phyloP scores from a whole-genome alignment of 2,888 invertebrate genomes.

The Teleogryllus oceanicus region DNA sequence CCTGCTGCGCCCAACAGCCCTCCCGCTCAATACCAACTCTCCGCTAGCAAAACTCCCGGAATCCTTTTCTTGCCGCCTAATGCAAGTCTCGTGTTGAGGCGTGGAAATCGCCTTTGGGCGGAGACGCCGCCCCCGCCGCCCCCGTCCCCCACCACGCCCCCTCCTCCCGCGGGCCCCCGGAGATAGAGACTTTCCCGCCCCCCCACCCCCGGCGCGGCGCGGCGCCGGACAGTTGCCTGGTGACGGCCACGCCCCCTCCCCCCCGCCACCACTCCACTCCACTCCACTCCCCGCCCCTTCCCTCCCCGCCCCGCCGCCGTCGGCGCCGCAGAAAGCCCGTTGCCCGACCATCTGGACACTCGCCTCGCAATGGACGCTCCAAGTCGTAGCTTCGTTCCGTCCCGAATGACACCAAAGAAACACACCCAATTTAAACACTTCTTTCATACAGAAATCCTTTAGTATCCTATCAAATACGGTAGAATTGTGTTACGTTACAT shows the following conservation, averaged over 20 bases:
- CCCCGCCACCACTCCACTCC: too few species aligned
- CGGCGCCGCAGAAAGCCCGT: too few species aligned
- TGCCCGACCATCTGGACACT: too few species aligned
- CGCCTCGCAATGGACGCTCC: too few species aligned
- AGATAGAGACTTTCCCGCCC: background rate
- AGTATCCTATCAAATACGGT: too few species aligned
- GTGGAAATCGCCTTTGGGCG: conserved; percentile 37
- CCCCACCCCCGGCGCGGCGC: background rate
- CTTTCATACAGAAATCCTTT: too few species aligned
- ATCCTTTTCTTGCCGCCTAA: conserved; percentile 35
- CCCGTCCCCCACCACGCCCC: background rate
- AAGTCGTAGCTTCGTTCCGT: too few species aligned
- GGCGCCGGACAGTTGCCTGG: background rate
- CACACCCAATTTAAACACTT: too few species aligned
- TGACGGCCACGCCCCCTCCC: background rate
- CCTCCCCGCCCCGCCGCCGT: too few species aligned
- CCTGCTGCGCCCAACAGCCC: conserved; percentile 20
- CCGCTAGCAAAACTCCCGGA: conserved; percentile 10
- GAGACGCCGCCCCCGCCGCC: background rate
- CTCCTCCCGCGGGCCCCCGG: background rate
- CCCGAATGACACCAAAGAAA: too few species aligned
- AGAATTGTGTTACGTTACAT: too few species aligned
- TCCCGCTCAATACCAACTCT: conserved; percentile 19
- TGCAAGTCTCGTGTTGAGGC: conserved; percentile 37
- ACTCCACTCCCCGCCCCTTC: too few species aligned